These are phyloP conservation scores for Lerema accius DNA, from an alignment of 1,140 invertebrate genomes.

Conservation along the genomic window DNA sequence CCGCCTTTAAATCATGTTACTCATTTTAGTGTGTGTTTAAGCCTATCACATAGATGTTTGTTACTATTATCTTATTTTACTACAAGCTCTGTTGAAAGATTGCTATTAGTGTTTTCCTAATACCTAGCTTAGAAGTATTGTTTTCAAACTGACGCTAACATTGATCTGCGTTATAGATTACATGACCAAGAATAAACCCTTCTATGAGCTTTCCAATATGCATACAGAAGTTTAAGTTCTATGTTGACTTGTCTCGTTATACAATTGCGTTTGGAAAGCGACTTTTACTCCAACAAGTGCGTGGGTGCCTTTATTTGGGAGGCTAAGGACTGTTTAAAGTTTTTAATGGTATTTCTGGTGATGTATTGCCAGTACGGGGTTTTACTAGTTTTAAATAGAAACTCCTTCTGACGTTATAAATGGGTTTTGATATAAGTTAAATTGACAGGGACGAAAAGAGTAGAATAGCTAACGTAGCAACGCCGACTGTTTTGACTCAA, in stretches of 20 bases:
- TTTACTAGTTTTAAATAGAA: constrained; percentile 24
- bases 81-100: too few species aligned
- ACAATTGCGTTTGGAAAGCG: constrained; percentile 70
- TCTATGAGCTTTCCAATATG: not conserved
- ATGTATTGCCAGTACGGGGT: constrained; percentile 41
- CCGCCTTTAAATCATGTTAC: too few species aligned
- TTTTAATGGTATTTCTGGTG: constrained; percentile 56
- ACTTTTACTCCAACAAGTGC: constrained; percentile 61
- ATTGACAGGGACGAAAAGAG: not conserved
- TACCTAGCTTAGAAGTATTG: too few species aligned
- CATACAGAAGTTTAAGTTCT: constrained; percentile 39
- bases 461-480: too few species aligned
- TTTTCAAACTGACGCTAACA: too few species aligned
- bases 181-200: too few species aligned
- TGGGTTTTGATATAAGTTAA: constrained; percentile 8
- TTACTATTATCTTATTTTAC: too few species aligned
- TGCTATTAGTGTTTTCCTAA: too few species aligned
- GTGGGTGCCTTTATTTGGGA: constrained; percentile 65
- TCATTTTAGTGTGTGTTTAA: too few species aligned
- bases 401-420: constrained; percentile 26
- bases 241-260: constrained; percentile 63
- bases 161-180: too few species aligned
- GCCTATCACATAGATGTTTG: too few species aligned
- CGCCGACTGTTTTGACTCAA: too few species aligned
- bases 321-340: constrained; percentile 52